Base-by-base conservation (phyloP, 2,113 vertebrate species). In the Mustela nigripes region DNA sequence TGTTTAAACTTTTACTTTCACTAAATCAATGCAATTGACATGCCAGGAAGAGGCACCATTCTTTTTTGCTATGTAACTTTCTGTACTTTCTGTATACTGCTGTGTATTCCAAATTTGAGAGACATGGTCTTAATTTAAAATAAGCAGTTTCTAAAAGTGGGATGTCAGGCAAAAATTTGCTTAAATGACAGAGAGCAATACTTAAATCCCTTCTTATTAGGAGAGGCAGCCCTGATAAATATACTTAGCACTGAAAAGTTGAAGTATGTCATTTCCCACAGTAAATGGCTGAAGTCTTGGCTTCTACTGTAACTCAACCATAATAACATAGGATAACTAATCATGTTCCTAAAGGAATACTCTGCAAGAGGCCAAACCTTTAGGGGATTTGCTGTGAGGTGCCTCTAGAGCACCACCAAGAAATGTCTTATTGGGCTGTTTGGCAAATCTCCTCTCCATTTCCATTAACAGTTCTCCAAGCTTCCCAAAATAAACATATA, bases 81-180 rank as follows among this genome's bases (percentile, higher is more conserved):
- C n/a, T 28, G 15, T 26, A 42, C 1, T 83, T 3, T 58, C 31
- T 91, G 33, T 4, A 24, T 2, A 60, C 2, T 74, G 16, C 3
- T 33, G 5, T 60, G 12, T 50, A 80, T 14, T 18, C 21, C 31
- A 89, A 74, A 58, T 58, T 87, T 92, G 33, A 89, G 12, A 95
- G 62, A 58, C 21, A 28, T 50, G 24, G 33, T 79, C 19, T 92
- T 95, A 80, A 91, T 95, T 15, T 93, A 92, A 96, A 97, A 79
- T 45, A 87, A 83, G 45, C 53, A 67, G 3, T 56, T 92, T 89
- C 45, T 86, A 42, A 83, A 76, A 95, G 58, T 65, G 19, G 5
- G 5, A 71, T 71, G 83, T 48, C 45, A 87, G 67, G 21, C 56
- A 94, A 93, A 92, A 50, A 74, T 87, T 85, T 97, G 39, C 48